phyloP scores from a whole-genome alignment of 1,140 invertebrate genomes.

The Magallana ariakensis region DNA sequence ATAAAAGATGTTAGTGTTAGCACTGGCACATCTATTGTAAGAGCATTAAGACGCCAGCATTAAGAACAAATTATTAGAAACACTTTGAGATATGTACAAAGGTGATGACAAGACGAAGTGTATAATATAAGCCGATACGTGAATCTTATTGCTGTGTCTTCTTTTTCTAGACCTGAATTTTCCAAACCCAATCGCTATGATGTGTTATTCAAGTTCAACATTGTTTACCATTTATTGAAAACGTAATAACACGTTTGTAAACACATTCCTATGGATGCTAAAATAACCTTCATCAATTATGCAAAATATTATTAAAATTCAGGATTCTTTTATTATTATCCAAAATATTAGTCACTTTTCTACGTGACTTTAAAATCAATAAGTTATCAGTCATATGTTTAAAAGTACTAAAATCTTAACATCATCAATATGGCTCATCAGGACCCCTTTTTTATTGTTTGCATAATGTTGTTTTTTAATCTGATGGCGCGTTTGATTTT shows the following conservation, averaged over 20 bases:
- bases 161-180: not conserved
- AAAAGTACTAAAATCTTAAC: not conserved
- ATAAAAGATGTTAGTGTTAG: no score
- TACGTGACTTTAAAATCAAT: not conserved
- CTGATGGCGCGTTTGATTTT: constrained; percentile 12
- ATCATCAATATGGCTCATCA: not conserved
- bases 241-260: not conserved
- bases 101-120: no score
- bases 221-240: not conserved
- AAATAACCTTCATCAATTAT: not conserved
- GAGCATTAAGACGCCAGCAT: no score
- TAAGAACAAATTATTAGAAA: no score
- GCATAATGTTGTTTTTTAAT: constrained; percentile 5
- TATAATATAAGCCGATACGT: no score
- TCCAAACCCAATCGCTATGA: not conserved
- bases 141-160: not conserved
- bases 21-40: no score
- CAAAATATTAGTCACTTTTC: no score
- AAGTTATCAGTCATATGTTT: not conserved
- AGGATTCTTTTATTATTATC: not conserved
- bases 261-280: not conserved
- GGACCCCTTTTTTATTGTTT: not conserved
- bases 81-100: no score
- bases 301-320: not conserved
- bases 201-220: not conserved